Percentiles rank a stretch among this genome's conserved stretches.
phyloP scores from a whole-genome alignment of 2,888 invertebrate species.

The Caenorhabditis sp. region DNA sequence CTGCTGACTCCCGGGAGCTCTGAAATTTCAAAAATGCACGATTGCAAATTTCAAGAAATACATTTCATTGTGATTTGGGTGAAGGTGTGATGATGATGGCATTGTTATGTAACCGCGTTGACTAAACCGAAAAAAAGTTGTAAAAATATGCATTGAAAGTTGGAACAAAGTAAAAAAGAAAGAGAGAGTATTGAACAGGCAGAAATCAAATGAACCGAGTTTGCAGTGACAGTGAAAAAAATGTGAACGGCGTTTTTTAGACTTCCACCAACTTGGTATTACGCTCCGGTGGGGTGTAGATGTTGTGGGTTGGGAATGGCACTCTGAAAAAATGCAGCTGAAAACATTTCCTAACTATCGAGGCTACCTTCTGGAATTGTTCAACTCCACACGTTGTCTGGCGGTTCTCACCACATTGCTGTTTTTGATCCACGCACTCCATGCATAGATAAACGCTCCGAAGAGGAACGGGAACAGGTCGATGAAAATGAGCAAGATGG shows the following conservation, averaged over 20 bases:
- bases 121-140: constrained; percentile 1
- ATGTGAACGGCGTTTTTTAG: constrained; percentile 27
- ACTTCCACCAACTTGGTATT: constrained; percentile 71
- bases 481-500: constrained; percentile 79
- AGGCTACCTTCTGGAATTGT: constrained; percentile 75
- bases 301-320: constrained; percentile 68
- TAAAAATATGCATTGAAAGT: no score
- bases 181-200: constrained; percentile 10
- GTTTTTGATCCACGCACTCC: constrained; percentile 80
- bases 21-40: not conserved
- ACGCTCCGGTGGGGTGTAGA: constrained; percentile 65
- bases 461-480: constrained; percentile 79
- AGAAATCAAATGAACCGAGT: not conserved
- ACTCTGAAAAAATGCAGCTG: constrained; percentile 61
- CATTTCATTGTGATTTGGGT: constrained; percentile 3
- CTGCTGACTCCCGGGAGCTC: not conserved
- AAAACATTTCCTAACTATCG: no score
- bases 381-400: constrained; percentile 75
- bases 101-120: not conserved
- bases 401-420: constrained; percentile 73
- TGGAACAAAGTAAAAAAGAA: no score
- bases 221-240: constrained; percentile 6
- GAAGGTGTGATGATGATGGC: not conserved
- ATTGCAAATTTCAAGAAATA: not conserved
- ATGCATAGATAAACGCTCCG: constrained; percentile 77